Evolutionary conservation across 2,888 invertebrate species (phyloP).

Genomic region (Thera britannica): DNA sequence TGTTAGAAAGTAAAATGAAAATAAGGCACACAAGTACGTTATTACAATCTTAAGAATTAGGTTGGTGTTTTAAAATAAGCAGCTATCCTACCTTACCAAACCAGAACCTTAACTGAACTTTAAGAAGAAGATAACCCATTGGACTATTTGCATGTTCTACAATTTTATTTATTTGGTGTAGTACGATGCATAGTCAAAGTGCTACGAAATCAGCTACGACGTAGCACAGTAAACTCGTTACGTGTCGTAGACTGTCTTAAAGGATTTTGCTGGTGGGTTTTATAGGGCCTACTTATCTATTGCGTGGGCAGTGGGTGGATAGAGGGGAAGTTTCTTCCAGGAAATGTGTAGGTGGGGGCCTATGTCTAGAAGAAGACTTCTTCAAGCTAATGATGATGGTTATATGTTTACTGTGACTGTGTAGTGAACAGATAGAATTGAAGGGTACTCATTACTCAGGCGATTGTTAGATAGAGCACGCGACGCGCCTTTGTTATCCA

Average conservation of each 20-base stretch:
- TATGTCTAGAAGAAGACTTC: too few relatives aligned
- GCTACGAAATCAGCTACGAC: constrained; percentile 16
- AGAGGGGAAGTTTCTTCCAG: too few relatives aligned
- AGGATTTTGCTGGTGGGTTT: neutral
- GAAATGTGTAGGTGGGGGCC: too few relatives aligned
- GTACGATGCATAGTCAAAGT: neutral
- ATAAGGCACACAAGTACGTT: too few relatives aligned
- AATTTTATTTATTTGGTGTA: neutral
- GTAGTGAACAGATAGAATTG: constrained; percentile 55
- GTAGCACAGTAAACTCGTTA: constrained; percentile 4
- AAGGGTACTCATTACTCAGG: constrained; percentile 65
- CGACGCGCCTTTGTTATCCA: constrained; percentile 62
- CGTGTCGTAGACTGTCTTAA: neutral
- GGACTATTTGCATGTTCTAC: neutral
- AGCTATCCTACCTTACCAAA: too few relatives aligned
- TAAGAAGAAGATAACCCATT: neutral
- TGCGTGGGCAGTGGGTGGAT: too few relatives aligned
- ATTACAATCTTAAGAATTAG: too few relatives aligned
- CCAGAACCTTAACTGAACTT: too few relatives aligned
- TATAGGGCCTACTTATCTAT: neutral
- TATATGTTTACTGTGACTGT: constrained; percentile 27
- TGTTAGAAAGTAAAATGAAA: too few relatives aligned
- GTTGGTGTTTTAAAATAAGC: too few relatives aligned
- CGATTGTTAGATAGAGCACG: constrained; percentile 69
- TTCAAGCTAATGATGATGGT: neutral